These are phyloP conservation scores for Scaptodrosophila latifasciaeformis DNA, from an alignment of 2,888 invertebrate genomes.

Conservation along the genomic window DNA sequence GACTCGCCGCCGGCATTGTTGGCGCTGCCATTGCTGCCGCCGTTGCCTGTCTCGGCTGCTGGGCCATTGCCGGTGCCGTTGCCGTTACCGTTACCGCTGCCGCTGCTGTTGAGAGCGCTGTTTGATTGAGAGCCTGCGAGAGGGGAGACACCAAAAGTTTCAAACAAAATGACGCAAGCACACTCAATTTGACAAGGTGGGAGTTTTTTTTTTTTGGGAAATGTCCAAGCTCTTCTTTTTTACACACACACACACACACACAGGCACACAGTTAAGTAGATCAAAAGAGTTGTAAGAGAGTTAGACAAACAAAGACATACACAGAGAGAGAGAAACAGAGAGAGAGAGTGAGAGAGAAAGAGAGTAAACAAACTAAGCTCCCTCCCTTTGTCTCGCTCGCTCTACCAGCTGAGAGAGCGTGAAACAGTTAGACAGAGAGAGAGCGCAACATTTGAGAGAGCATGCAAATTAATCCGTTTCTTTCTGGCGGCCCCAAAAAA, in stretches of 20 bases:
- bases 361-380: no score
- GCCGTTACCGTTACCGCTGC: slow-evolving; percentile 24
- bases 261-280: no score
- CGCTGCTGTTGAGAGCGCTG: slow-evolving; percentile 52
- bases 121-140: slow-evolving; percentile 56
- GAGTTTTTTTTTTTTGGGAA: no score
- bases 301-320: no score
- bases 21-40: slow-evolving; percentile 10
- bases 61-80: slow-evolving; percentile 19
- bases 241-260: not conserved
- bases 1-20: slow-evolving; percentile 6
- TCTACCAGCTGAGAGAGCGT: no score
- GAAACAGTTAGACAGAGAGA: not conserved
- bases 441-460: not conserved
- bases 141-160: slow-evolving; percentile 7
- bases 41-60: slow-evolving; percentile 14
- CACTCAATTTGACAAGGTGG: no score
- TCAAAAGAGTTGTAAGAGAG: no score
- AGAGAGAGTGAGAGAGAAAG: no score
- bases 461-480: not conserved
- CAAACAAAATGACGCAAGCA: no score
- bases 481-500: not conserved
- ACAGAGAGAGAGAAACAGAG: no score
- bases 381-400: no score
- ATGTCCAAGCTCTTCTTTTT: no score